These are phyloP conservation scores for Micoletzkya japonica DNA, from an alignment of 2,888 invertebrate genomes.

Conservation along the genomic window DNA sequence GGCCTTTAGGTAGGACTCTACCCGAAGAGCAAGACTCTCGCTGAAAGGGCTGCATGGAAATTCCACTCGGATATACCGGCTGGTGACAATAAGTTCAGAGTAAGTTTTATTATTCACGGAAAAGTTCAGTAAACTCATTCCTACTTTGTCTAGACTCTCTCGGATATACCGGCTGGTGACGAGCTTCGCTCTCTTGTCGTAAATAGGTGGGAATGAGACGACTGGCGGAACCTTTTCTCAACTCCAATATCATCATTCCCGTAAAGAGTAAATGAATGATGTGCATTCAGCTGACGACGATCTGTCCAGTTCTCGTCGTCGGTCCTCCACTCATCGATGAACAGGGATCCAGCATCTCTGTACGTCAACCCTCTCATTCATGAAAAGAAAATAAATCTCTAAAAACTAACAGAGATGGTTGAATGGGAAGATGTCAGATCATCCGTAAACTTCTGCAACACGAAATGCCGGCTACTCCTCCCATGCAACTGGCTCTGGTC, in stretches of 20 bases:
- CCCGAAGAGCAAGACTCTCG: constrained; percentile 67
- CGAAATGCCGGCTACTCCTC: constrained; percentile 62
- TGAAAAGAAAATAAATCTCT: not conserved
- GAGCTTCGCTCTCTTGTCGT: no score
- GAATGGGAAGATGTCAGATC: constrained; percentile 41
- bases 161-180: no score
- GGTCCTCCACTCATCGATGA: constrained; percentile 66
- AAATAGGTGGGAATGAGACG: no score
- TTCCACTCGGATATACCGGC: constrained; percentile 53
- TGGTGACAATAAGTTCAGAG: constrained; percentile 24
- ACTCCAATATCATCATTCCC: not conserved
- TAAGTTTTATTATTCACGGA: not conserved
- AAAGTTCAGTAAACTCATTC: no score
- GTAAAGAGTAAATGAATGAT: not conserved
- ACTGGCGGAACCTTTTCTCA: no score
- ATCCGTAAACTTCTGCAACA: constrained; percentile 55
- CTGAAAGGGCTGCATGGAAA: constrained; percentile 70
- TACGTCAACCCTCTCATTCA: no score
- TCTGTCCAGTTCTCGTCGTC: constrained; percentile 68
- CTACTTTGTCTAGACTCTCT: no score
- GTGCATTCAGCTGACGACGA: constrained; percentile 63
- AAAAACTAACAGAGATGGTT: not conserved
- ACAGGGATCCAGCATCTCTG: constrained; percentile 59
- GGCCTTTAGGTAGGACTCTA: constrained; percentile 44
- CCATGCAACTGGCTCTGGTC: constrained; percentile 66